Conservation (phyloP, 2,797 vertebrate species). For the Spinibarbus caldwelli region DNA sequence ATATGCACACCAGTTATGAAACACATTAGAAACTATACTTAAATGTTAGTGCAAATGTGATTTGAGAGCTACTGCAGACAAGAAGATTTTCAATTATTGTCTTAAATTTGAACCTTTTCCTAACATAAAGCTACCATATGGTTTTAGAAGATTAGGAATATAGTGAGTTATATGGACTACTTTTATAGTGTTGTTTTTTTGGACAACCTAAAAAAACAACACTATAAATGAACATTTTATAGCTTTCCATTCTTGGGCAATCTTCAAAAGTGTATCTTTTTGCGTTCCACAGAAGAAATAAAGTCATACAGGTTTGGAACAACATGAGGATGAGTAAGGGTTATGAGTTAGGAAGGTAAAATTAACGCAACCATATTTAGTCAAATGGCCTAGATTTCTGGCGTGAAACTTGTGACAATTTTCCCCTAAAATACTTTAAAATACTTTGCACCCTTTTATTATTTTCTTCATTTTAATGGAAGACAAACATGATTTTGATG, state of each 20-base stretch:
- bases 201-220: background rate
- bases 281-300: background rate
- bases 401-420: constrained; percentile 14
- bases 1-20: background rate
- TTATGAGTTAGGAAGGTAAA: constrained; percentile 32
- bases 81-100: background rate
- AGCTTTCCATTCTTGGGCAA: background rate
- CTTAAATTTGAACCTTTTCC: background rate
- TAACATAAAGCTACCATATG: background rate
- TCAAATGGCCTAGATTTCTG: constrained; percentile 27
- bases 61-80: background rate
- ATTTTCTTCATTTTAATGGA: background rate
- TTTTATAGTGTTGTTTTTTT: background rate
- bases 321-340: background rate
- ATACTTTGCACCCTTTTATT: constrained; percentile 5
- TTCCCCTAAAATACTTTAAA: background rate
- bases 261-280: background rate
- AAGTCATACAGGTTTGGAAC: too few species aligned
- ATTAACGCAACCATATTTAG: constrained; percentile 45
- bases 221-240: background rate
- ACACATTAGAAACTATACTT: background rate
- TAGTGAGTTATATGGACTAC: background rate
- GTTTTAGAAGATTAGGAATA: background rate
- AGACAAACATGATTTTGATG: constrained; percentile 12
- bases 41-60: background rate